Base-by-base conservation (phyloP, 2,113 vertebrate genomes). In the Poecilia latipinna region DNA sequence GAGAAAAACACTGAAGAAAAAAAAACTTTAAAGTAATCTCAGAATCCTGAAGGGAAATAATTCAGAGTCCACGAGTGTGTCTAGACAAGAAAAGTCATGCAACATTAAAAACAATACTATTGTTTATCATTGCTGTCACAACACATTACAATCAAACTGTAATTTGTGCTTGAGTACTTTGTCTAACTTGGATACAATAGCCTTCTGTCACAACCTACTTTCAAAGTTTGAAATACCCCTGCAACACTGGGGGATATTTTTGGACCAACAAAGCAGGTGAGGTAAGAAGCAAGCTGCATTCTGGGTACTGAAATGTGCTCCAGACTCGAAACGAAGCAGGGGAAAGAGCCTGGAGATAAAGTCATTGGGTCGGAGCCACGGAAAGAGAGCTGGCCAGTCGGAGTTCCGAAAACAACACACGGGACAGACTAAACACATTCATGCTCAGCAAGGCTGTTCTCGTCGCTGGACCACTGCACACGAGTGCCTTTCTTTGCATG, bases 391-490 rank as follows among this genome's bases (percentile, higher is more conserved):
- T 72, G 32, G 65, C 71, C 48, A 39, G 66, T 72, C 1, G 19
- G 39, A 72, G 32, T 62, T 54, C 66, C 65, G 48, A 74, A 85
- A 65, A 89, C 84, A 70, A 86, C 77, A 70, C 79, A 22, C 15
- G 61, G 67, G 68, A 78, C 81, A 91, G 87, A 92, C 84, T 82
- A 85, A 91, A 89, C 78, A 84, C 26, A 33, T 63, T 62, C 64
- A 82, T 86, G 74, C 78, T 80, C 85, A 84, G 82, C 86, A 90
- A 86, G 85, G 44, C 4, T 8, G 22, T 60, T 42, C 61, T 48
- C 70, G 61, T 48, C 37, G 26, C 24, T 3, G 15, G 70, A 22
- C 65, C 28, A 10, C 57, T 73, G 80, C 74, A 69, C 42, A 65
- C 83, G 83, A 6, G 28, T 61, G 64, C 74, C 26, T 65, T 60